phyloP scores from a whole-genome alignment of 2,797 vertebrate species.

The Tangara arthus region DNA sequence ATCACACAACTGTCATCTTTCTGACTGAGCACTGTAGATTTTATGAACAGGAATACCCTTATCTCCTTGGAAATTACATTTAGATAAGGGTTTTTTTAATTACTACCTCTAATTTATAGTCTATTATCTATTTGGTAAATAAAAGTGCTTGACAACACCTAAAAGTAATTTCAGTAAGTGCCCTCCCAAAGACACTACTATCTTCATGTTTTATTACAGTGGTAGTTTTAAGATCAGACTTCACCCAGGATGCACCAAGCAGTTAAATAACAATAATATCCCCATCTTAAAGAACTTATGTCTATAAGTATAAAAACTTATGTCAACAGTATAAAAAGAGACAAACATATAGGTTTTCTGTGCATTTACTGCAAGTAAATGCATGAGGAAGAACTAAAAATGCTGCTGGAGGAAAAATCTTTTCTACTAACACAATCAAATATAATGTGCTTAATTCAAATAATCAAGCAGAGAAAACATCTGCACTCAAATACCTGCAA shows the following conservation, averaged over 20 bases:
- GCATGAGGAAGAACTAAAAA: neutral
- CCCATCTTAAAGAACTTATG: neutral
- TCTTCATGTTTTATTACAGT: neutral
- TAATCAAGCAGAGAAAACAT: neutral
- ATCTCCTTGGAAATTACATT: neutral
- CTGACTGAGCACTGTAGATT: neutral
- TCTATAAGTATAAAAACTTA: neutral
- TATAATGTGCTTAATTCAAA: neutral
- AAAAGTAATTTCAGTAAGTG: neutral
- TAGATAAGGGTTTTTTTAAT: neutral
- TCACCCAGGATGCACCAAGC: neutral
- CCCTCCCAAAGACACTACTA: neutral
- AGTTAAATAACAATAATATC: neutral
- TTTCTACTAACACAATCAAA: neutral
- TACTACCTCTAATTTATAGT: neutral
- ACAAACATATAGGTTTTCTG: neutral
- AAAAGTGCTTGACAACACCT: neutral
- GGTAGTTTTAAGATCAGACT: neutral
- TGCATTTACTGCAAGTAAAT: neutral
- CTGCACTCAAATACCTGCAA: neutral
- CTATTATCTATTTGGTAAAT: neutral
- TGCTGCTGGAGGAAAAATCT: neutral
- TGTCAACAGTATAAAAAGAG: neutral
- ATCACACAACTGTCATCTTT: neutral
- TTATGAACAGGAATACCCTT: neutral